Percentiles rank a stretch among this genome's conserved stretches.
These are phyloP conservation scores for Diorhabda carinulata DNA, from an alignment of 1,140 invertebrate genomes.

Conservation along the genomic window DNA sequence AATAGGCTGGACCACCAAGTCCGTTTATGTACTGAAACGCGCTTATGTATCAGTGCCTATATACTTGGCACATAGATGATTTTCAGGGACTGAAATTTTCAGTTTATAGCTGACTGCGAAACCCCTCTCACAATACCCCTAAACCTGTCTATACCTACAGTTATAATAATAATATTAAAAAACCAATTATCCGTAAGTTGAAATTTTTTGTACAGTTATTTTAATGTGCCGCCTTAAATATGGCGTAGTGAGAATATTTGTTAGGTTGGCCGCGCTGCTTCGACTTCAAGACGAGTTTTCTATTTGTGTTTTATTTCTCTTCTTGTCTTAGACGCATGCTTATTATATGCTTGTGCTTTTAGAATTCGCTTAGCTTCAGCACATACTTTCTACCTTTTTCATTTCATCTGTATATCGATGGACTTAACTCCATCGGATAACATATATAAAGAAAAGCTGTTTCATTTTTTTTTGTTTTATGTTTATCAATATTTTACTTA, in stretches of 20 bases:
- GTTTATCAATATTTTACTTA: too few relatives aligned
- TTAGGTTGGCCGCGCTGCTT: not conserved
- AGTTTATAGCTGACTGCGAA: constrained; percentile 49
- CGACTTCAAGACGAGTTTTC: not conserved
- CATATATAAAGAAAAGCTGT: too few relatives aligned
- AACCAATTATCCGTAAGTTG: constrained; percentile 17
- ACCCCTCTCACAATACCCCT: constrained; percentile 46
- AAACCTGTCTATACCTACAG: constrained; percentile 48
- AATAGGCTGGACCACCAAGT: constrained; percentile 26
- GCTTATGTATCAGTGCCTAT: constrained; percentile 35
- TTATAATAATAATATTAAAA: constrained; percentile 29
- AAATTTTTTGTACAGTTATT: not conserved
- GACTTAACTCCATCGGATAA: too few relatives aligned
- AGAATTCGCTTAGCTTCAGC: too few relatives aligned
- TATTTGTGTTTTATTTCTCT: not conserved
- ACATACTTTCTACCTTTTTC: too few relatives aligned
- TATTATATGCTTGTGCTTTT: not conserved
- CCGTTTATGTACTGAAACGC: constrained; percentile 33
- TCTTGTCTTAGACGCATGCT: not conserved
- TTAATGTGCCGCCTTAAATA: too few relatives aligned
- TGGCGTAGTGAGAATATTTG: too few relatives aligned
- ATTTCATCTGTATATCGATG: too few relatives aligned
- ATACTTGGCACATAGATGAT: constrained; percentile 29
- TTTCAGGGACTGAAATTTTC: constrained; percentile 43
- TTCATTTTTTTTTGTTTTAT: too few relatives aligned